Base-by-base conservation (phyloP, 2,113 vertebrate species). In the Condylura cristata region DNA sequence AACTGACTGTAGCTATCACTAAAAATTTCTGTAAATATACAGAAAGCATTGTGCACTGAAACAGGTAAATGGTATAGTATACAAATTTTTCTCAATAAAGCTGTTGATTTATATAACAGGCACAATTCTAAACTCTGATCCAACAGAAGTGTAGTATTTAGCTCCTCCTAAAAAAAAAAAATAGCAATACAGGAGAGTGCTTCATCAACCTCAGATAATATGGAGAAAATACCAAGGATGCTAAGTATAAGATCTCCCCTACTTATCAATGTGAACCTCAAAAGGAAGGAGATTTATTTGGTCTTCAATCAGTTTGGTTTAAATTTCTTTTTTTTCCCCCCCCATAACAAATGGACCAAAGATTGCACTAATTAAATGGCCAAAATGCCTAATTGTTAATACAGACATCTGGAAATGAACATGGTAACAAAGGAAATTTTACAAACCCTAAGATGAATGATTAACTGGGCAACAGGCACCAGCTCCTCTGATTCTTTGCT, bases 141-240 rank as follows among this genome's bases (percentile, higher is more conserved):
- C n/a, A 84, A 28, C 37, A 83, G 61, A 86, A 95, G 89, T 76
- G 28, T 44, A 86, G 6, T 41, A 16, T 82, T 88, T 86, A 89
- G 37, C 10, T 14, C 26, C 51, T 93, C 41, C n/a, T 24, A 46
- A 72, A 72, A 71, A 90, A 86, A 76, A 58, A 16, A 37, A 85
- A 89, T 0, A 84, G 28, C 34, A 95, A 82, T 6, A 60, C 5
- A 14, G 41, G 0, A 28, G 22, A 20, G 66, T 26, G 13, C 63
- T 26, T 71, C 72, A 65, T 88, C 32, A n/a, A 3, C 84, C 24
- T 20, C 61, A 85, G 51, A 80, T 71, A 39, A 11, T n/a, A 72
- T 3, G 2, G 34, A 88, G 34, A 86, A 94, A 79, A 58, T 70
- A 13, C 12, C 44, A 46, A 48, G 9, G 32, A 74, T 24, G 90